Evolutionary conservation across 2,113 vertebrate species (phyloP).

Genomic region (Coturnix japonica): DNA sequence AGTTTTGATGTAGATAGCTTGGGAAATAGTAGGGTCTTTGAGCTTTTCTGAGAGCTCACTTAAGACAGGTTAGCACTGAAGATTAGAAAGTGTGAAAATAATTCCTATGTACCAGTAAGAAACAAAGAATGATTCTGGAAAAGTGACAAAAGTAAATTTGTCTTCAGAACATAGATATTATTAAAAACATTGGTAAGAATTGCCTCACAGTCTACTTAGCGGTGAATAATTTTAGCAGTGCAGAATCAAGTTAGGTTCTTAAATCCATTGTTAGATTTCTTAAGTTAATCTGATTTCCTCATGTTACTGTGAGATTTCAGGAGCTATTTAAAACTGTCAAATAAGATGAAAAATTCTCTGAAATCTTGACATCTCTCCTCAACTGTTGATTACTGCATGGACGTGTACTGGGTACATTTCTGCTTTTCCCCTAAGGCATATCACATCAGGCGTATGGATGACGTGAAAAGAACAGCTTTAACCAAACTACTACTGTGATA

Average conservation of each 20-base stretch:
- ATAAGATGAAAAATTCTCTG: not conserved
- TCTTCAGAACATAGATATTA: constrained; percentile 22
- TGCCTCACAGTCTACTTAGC: constrained; percentile 60
- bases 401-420: not conserved
- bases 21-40: constrained; percentile 56
- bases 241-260: not conserved
- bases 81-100: constrained; percentile 38
- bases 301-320: constrained; percentile 15
- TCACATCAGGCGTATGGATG: not conserved
- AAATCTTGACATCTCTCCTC: not conserved
- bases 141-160: constrained; percentile 13
- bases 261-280: constrained; percentile 15
- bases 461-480: not conserved
- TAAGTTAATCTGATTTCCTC: constrained; percentile 32
- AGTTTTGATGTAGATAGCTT: constrained; percentile 60
- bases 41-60: constrained; percentile 53
- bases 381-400: not conserved
- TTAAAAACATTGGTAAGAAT: constrained; percentile 20
- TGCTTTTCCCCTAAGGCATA: not conserved
- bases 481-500: not conserved
- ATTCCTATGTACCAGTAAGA: constrained; percentile 6
- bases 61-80: constrained; percentile 41
- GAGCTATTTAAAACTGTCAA: constrained; percentile 18
- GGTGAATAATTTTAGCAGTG: constrained; percentile 12
- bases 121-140: not conserved